Conservation (phyloP, 2,797 vertebrate species). For the Ciconia nigra region DNA sequence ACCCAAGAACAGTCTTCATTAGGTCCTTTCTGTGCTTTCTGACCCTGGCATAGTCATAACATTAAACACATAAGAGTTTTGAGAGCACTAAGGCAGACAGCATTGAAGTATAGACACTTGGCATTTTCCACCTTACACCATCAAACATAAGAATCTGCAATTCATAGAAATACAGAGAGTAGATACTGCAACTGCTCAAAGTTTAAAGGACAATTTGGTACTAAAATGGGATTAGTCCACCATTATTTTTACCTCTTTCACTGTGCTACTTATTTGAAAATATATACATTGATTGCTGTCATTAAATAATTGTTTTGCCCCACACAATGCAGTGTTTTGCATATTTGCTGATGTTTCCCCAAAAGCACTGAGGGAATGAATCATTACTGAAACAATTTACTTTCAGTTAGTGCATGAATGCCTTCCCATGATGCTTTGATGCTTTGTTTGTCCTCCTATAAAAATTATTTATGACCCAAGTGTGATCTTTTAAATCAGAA, state of each 20-base stretch:
- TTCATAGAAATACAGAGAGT: not conserved
- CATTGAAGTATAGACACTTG: not conserved
- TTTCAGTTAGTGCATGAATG: conserved; percentile 82
- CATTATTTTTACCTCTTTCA: not conserved
- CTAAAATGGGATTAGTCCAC: not conserved
- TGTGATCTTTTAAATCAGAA: conserved; percentile 86
- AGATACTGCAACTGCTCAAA: not conserved
- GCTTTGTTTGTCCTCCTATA: conserved; percentile 85
- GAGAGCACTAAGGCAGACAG: not conserved
- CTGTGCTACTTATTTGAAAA: conserved; percentile 50
- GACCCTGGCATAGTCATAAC: not conserved
- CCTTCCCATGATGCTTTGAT: conserved; percentile 81
- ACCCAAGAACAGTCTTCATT: not conserved
- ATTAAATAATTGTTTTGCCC: conserved; percentile 64
- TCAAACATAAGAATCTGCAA: conserved; percentile 10
- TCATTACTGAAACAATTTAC: conserved; percentile 86
- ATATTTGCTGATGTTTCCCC: conserved; percentile 78
- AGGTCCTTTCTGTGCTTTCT: not conserved
- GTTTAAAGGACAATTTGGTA: not conserved
- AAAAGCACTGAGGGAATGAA: conserved; percentile 77
- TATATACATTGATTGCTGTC: conserved; percentile 30
- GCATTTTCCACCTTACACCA: not conserved
- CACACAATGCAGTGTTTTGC: conserved; percentile 69
- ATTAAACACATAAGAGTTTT: not conserved
- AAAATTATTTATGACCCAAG: conserved; percentile 85